Base-by-base conservation (phyloP, 1,140 invertebrate genomes). In the Oryzaephilus surinamensis region DNA sequence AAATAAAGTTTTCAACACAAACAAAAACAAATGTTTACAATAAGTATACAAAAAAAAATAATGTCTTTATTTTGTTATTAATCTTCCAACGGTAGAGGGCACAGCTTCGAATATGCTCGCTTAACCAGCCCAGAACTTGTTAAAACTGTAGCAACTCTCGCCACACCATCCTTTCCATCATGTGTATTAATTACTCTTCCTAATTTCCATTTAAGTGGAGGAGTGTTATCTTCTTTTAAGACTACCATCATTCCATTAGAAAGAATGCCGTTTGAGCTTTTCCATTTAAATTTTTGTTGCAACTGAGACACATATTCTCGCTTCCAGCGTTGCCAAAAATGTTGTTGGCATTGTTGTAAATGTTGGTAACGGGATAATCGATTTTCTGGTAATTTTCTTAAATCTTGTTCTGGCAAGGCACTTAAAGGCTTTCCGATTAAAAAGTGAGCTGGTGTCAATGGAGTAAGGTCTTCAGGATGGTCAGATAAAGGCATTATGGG, bases 371-470 rank as follows among this genome's bases (percentile, higher is more conserved):
- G 7, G 2, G 33, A 36, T 15, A 36, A 15, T 5, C 33, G 17
- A 12, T 36, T 36, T 11, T 26, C 20, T 10, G 40, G 7, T 6
- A 33, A 33, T 8, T 47, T 23, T 12, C 6, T 28, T 1, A 57
- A 6, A 19, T 56, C 50, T 14, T 46, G 48, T 39, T 53, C 51
- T 6, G 60, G 60, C 60, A 46, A 21, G 38, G 50, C 35, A 26
- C 42, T 41, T 53, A 62, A 26, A 47, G 55, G 43, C 18, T 41
- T 27, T 12, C 46, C 45, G 5, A 46, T 48, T 13, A 62, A 38
- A 41, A 63, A 62, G 45, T 64, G 60, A 4, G 51, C 45, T 8
- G 61, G 57, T 6, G 49, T 61, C 6, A 62, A 15, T 1, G 49
- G 35, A 17, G 26, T 12, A 24, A 46, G 30, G 31, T 61, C 55